Conservation (phyloP, 2,113 vertebrate species). For the Thunnus thynnus region DNA sequence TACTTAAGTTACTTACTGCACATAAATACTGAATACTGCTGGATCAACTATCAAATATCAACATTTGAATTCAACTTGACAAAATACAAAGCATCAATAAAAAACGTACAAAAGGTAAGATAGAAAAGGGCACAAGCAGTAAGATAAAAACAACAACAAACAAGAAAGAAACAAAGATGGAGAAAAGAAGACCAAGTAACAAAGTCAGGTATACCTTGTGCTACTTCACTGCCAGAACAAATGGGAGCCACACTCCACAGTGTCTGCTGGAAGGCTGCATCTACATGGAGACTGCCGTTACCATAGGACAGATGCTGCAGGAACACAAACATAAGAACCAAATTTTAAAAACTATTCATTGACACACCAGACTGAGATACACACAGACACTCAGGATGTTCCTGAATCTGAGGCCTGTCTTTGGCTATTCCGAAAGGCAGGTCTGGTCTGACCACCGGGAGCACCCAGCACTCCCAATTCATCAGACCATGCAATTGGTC, state of each 20-base stretch:
- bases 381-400: not conserved
- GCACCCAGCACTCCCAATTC: too few species aligned
- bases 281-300: slow-evolving; percentile 91
- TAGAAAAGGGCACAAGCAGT: not conserved
- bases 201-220: slow-evolving; percentile 88
- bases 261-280: slow-evolving; percentile 97
- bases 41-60: not conserved
- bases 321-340: not conserved
- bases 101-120: not conserved
- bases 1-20: not conserved
- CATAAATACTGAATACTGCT: not conserved
- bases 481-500: too few species aligned
- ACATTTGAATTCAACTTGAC: not conserved
- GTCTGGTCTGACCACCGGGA: not conserved
- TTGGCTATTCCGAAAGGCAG: not conserved
- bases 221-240: slow-evolving; percentile 96
- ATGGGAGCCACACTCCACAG: slow-evolving; percentile 97
- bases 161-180: not conserved
- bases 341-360: not conserved
- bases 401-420: not conserved
- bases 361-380: not conserved
- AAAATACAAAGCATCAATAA: not conserved
- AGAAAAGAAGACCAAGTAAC: not conserved
- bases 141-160: not conserved
- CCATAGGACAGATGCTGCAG: slow-evolving; percentile 94